A percentile compares a stretch with the other conserved stretches of the same genome.
Conservation (phyloP, 2,113 vertebrate species). For the Microtus pennsylvanicus region DNA sequence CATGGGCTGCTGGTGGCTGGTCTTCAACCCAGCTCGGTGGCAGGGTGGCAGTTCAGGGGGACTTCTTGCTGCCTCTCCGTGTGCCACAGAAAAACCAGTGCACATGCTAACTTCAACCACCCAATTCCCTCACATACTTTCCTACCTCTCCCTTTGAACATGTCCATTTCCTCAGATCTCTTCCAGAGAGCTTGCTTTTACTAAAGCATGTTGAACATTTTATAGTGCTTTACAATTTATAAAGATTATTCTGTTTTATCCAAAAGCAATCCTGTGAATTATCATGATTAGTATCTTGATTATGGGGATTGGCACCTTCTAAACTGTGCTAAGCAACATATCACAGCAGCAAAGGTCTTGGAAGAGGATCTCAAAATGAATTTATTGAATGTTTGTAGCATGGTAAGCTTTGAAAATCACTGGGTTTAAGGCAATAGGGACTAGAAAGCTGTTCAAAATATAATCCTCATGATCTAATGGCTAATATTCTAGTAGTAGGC, state of each 20-base stretch:
- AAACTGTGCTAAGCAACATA: not conserved
- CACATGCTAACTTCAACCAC: too few relatives aligned
- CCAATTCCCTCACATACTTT: not conserved
- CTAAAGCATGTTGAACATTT: not conserved
- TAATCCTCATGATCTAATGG: not conserved
- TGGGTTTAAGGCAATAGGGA: not conserved
- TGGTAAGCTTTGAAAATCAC: slow-evolving; percentile 29
- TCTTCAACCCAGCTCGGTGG: too few relatives aligned
- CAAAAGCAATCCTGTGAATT: not conserved
- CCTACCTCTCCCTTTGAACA: not conserved
- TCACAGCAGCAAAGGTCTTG: not conserved
- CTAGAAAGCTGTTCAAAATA: not conserved
- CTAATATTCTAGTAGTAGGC: not conserved
- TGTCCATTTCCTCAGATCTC: not conserved
- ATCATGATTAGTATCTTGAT: not conserved
- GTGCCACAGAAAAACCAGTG: not conserved
- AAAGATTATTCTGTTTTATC: slow-evolving; percentile 25
- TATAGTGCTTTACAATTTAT: not conserved
- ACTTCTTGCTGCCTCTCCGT: fast-evolving
- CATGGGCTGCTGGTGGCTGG: too few relatives aligned
- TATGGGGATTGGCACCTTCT: slow-evolving; percentile 39
- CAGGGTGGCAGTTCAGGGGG: not conserved
- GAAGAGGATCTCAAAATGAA: slow-evolving; percentile 27
- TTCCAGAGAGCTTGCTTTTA: not conserved
- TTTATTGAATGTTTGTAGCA: slow-evolving; percentile 17